Evolutionary conservation across 1,140 invertebrate genomes (phyloP), one percentile per base, ranked within the genome.

Genomic region (Lucilia sericata): DNA sequence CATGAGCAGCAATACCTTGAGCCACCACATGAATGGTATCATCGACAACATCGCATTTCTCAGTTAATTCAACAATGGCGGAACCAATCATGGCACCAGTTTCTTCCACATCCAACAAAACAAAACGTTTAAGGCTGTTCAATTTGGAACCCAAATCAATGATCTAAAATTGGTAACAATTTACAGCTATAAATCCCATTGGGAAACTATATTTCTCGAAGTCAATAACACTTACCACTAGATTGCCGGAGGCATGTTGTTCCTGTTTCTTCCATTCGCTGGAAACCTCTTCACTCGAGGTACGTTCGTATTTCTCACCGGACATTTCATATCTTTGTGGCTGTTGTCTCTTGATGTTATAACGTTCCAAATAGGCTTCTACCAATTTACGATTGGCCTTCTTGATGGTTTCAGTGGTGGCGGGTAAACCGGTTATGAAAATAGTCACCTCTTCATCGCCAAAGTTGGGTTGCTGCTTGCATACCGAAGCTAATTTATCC

Each of bases 1-100:
- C 92, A 84, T 93, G 93, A 4, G 92, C 91, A 82, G 84, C 85
- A 82, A 90, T 86, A 80, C 87, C 86, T 85, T 91, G 90, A 9
- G 86, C 90, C 78, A 91, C 87, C 85, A 91, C 25, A 13, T 91
- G 90, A 74, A 91, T 87, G 49, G 88, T 90, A 85, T 90, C 87
- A 21, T 87, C 85, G 12, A 88, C 87, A 76, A 90, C 88, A 30
- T 88, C 80, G 74, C 85, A 87, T 86, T 88, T 84, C 81, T 90
- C 87, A 84, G 86, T 87, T 49, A 90, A 83, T 30, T 90, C 86
- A 19, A 88, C 51, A 21, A 90, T 70, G 70, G 84, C 86, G 60
- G 88, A 86, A 75, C 85, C 89, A 25, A 90, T 85, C 89, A 89
- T 90, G 80, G 87, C 85, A 49, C 89, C 89, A 8, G 88, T 78